Evolutionary conservation across 2,797 vertebrate genomes (phyloP).

Genomic region (Alfaro cultratus): DNA sequence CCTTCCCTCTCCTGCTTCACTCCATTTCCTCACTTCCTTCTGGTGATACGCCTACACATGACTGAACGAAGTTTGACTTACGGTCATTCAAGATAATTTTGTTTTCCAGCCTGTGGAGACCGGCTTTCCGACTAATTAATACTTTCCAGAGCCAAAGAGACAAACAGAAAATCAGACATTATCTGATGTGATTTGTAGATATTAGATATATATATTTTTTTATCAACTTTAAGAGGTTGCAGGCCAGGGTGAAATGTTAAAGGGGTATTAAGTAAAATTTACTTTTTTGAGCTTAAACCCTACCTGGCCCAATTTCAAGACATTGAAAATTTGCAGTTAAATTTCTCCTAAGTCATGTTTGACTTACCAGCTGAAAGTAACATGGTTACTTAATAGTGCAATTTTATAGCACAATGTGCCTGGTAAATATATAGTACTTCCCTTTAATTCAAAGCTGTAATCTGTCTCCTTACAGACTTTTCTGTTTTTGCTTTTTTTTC

Average conservation of each 20-base stretch:
- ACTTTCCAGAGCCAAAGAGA: background rate
- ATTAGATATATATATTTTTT: background rate
- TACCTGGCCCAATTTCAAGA: no score
- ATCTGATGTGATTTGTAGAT: background rate
- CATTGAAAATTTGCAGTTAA: no score
- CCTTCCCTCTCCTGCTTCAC: conserved; percentile 24
- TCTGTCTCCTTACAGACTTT: background rate
- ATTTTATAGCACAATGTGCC: no score
- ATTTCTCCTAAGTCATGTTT: no score
- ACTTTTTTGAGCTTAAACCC: no score
- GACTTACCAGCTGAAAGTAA: no score
- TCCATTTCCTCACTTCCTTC: conserved; percentile 20
- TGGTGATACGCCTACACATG: conserved; percentile 55
- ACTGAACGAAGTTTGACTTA: conserved; percentile 64
- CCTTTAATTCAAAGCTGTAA: background rate
- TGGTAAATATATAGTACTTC: no score
- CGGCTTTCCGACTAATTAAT: conserved; percentile 43
- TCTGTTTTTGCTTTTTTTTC: background rate
- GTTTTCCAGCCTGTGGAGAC: conserved; percentile 60
- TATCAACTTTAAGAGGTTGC: background rate
- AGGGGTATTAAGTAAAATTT: no score
- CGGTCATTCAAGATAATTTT: conserved; percentile 58
- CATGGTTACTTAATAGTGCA: no score
- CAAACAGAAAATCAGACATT: background rate
- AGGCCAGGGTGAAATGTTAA: background rate